These are phyloP conservation scores for Tridacna crocea DNA, from an alignment of 2,888 invertebrate species.

Conservation along the genomic window DNA sequence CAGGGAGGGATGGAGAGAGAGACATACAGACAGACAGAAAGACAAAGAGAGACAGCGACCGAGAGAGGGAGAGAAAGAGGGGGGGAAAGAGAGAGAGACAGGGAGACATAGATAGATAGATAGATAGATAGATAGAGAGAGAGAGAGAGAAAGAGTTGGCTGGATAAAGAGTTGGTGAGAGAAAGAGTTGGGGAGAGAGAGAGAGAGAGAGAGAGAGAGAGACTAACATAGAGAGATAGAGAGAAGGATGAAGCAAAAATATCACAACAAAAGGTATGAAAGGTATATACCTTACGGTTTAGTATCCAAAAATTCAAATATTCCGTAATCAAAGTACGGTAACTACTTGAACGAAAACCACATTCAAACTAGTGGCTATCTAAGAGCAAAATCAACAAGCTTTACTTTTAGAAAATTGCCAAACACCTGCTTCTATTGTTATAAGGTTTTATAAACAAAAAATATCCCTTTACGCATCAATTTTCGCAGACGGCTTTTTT, in stretches of 20 bases:
- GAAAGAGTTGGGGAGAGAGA: constrained; percentile 15
- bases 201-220: constrained; percentile 26
- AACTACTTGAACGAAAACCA: neutral
- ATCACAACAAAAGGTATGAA: too few relatives aligned
- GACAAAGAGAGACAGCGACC: neutral
- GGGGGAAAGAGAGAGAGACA: too few relatives aligned
- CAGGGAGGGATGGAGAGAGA: neutral
- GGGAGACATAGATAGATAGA: too few relatives aligned
- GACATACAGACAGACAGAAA: neutral
- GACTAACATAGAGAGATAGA: neutral
- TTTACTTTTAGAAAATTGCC: too few relatives aligned
- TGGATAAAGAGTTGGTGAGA: neutral
- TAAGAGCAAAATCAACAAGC: too few relatives aligned
- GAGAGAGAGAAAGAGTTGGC: constrained; percentile 10
- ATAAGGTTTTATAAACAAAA: too few relatives aligned
- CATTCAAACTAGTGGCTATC: neutral
- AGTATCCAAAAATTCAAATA: too few relatives aligned
- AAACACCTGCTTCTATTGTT: too few relatives aligned
- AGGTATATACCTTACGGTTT: too few relatives aligned
- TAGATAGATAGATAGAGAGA: constrained; percentile 21
- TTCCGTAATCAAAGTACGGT: neutral
- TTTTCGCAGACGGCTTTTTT: neutral
- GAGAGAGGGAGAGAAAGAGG: constrained; percentile 3
- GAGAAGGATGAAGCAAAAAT: neutral
- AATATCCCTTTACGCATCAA: too few relatives aligned